phyloP scores from a whole-genome alignment of 2,113 vertebrate species.

The Pedionomus torquatus region DNA sequence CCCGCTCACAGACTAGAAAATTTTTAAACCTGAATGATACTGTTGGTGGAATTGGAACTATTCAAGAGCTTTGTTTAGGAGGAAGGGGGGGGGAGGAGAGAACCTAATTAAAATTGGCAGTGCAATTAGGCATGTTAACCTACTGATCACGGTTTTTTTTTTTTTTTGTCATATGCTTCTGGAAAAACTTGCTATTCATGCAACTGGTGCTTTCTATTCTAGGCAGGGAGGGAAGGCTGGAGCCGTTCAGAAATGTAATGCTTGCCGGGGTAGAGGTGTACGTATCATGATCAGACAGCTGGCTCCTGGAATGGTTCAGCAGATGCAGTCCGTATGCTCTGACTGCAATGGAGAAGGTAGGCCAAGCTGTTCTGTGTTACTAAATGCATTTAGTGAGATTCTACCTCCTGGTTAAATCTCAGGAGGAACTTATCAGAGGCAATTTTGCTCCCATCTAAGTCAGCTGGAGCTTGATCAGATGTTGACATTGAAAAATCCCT shows the following conservation, averaged over 20 bases:
- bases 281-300: constrained; percentile 98
- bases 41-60: neutral
- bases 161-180: neutral
- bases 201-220: constrained; percentile 35
- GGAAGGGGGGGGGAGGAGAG: neutral
- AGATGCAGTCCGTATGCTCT: constrained; percentile 98
- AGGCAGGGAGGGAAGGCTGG: constrained; percentile 97
- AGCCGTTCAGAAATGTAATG: constrained; percentile 94
- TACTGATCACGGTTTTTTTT: too few relatives aligned
- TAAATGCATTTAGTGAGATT: neutral
- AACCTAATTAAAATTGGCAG: neutral
- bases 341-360: constrained; percentile 98
- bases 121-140: neutral
- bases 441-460: neutral
- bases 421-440: neutral
- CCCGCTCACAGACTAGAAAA: neutral
- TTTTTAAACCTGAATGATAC: neutral
- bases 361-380: neutral
- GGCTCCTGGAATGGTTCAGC: constrained; percentile 98
- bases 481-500: neutral
- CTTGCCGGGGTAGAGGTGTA: constrained; percentile 93
- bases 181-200: neutral
- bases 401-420: neutral
- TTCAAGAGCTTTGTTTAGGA: neutral
- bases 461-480: neutral